Conservation (phyloP, 2,888 invertebrate species). For the Plemyria rubiginata region DNA sequence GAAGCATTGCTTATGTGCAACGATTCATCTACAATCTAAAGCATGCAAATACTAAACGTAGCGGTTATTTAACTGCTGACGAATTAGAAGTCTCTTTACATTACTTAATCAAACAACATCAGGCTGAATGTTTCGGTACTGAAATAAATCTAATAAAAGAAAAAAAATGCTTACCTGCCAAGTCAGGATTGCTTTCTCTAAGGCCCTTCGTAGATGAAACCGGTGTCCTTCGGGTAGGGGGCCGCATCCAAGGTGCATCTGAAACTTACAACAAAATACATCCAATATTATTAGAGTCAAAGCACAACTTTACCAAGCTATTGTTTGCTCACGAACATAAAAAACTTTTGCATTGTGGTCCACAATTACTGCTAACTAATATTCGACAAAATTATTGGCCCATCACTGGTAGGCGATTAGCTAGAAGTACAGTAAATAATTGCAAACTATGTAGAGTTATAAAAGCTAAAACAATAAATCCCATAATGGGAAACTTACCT, state of each 20-base stretch:
- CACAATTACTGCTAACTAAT: constrained; percentile 4
- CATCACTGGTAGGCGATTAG: constrained; percentile 3
- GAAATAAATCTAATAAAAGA: neutral
- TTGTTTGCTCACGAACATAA: constrained; percentile 6
- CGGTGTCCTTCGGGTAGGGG: too few relatives aligned
- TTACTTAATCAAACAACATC: neutral
- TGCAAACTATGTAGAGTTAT: constrained; percentile 6
- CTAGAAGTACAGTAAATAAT: constrained; percentile 6
- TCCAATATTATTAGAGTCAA: too few relatives aligned
- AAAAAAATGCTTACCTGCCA: too few relatives aligned
- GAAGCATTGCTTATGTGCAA: neutral
- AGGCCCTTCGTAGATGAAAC: too few relatives aligned
- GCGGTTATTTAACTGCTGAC: constrained; percentile 1
- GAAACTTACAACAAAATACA: too few relatives aligned
- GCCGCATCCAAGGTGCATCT: too few relatives aligned
- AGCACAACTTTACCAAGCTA: too few relatives aligned
- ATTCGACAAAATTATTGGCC: constrained; percentile 6
- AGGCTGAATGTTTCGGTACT: neutral
- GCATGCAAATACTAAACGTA: constrained; percentile 3
- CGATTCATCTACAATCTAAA: neutral
- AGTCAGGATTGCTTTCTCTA: too few relatives aligned
- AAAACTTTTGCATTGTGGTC: constrained; percentile 5
- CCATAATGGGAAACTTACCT: too few relatives aligned
- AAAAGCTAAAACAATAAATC: too few relatives aligned
- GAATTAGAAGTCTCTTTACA: neutral